These are phyloP conservation scores for Aporophyla lueneburgensis DNA, from an alignment of 2,888 invertebrate species.

Conservation along the genomic window DNA sequence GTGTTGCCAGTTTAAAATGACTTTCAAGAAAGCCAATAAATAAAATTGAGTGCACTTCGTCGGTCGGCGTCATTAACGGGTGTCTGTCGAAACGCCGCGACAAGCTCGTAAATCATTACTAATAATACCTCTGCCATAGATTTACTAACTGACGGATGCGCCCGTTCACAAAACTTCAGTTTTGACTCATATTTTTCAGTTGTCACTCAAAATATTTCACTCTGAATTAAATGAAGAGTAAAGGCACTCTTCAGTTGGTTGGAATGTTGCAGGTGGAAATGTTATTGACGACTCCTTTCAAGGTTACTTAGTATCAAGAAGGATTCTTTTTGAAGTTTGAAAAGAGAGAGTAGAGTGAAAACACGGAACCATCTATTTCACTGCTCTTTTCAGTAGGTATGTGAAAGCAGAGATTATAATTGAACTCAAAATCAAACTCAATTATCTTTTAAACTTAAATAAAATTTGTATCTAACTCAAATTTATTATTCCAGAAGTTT, in stretches of 20 bases:
- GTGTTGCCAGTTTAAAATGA: conserved; percentile 64
- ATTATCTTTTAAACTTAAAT: neutral
- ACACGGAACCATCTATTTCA: neutral
- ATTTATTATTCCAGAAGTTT: neutral
- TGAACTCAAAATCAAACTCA: neutral
- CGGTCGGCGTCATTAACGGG: conserved; percentile 77
- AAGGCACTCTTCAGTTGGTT: neutral
- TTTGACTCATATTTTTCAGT: conserved; percentile 48
- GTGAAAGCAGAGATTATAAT: neutral
- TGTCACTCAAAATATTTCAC: conserved; percentile 40
- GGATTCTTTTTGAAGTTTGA: conserved; percentile 1
- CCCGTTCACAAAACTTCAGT: conserved; percentile 35
- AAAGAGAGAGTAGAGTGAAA: neutral
- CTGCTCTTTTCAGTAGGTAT: neutral
- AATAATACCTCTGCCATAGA: conserved; percentile 71
- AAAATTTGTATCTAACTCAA: neutral
- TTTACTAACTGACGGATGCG: conserved; percentile 62
- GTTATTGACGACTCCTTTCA: conserved; percentile 46
- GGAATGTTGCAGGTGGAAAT: conserved; percentile 20
- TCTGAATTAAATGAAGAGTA: conserved; percentile 23
- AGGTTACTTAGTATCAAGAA: conserved; percentile 7
- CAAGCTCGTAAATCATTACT: conserved; percentile 80
- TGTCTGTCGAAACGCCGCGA: conserved; percentile 75
- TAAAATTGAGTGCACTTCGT: conserved; percentile 79
- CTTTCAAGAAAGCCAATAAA: conserved; percentile 76